Percentiles rank a stretch among this genome's conserved stretches.
phyloP scores from a whole-genome alignment of 2,797 vertebrate species.

The Austrolebias charrua region DNA sequence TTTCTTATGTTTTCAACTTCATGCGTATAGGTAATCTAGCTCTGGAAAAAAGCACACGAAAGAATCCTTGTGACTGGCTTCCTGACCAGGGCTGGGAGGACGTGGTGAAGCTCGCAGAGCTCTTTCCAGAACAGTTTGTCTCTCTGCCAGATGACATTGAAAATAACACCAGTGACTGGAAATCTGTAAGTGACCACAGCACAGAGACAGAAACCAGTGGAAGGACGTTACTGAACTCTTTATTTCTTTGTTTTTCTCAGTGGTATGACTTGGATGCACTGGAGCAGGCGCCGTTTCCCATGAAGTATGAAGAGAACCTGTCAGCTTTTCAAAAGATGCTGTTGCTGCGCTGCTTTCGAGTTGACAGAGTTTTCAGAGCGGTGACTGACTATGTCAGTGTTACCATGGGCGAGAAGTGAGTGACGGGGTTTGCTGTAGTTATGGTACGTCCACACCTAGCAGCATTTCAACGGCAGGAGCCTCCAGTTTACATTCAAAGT shows the following conservation, averaged over 20 bases:
- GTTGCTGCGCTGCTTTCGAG: slow-evolving; percentile 91
- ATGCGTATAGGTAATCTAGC: slow-evolving; percentile 87
- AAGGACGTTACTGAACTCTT: background rate
- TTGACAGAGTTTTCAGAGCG: slow-evolving; percentile 91
- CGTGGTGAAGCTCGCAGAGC: slow-evolving; percentile 83
- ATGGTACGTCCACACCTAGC: too few species aligned
- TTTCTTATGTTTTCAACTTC: slow-evolving; percentile 1
- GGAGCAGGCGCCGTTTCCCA: slow-evolving; percentile 84
- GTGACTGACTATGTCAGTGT: slow-evolving; percentile 88
- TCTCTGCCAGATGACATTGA: slow-evolving; percentile 87
- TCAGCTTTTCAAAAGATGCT: slow-evolving; percentile 90
- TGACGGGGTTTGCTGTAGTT: background rate
- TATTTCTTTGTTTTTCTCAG: slow-evolving; percentile 63
- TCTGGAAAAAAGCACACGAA: slow-evolving; percentile 87
- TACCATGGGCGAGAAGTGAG: slow-evolving; percentile 92
- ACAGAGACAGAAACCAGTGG: background rate
- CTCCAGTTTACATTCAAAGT: too few species aligned
- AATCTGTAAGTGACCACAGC: slow-evolving; percentile 78
- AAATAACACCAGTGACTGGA: slow-evolving; percentile 80
- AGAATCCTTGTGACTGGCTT: slow-evolving; percentile 88
- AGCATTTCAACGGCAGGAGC: too few species aligned
- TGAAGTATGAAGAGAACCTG: slow-evolving; percentile 81
- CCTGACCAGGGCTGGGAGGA: slow-evolving; percentile 96
- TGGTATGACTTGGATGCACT: slow-evolving; percentile 91
- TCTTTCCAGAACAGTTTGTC: slow-evolving; percentile 84